A percentile compares a stretch with the other conserved stretches of the same genome.
Evolutionary conservation across 1,140 invertebrate genomes (phyloP).

Genomic region (Lanistes nyassanus): DNA sequence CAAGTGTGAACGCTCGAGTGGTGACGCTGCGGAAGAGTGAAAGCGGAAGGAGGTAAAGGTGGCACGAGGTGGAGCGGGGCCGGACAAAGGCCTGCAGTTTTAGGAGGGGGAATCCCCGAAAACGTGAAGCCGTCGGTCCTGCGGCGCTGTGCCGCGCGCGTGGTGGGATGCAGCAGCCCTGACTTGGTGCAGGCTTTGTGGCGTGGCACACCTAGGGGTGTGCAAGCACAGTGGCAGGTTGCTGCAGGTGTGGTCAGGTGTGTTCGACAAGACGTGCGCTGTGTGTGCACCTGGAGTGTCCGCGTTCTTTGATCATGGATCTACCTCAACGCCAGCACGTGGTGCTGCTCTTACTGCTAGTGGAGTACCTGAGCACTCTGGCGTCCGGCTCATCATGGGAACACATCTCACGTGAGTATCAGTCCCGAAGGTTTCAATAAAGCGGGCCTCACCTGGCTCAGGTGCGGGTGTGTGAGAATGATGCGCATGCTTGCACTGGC

Average conservation of each 20-base stretch:
- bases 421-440: neutral
- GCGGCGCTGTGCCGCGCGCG: no score
- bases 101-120: conserved; percentile 12
- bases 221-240: neutral
- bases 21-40: neutral
- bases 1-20: no score
- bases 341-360: conserved; percentile 18
- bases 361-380: conserved; percentile 23
- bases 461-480: neutral
- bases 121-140: neutral
- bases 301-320: neutral
- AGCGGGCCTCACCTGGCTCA: neutral
- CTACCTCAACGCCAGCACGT: conserved; percentile 12
- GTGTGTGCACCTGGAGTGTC: neutral
- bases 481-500: neutral
- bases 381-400: conserved; percentile 14
- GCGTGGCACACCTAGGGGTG: no score
- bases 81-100: no score
- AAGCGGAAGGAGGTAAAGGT: neutral
- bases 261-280: neutral
- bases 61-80: no score
- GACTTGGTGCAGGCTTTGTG: no score
- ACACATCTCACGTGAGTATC: conserved; percentile 24
- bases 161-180: no score
- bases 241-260: neutral